phyloP scores from a whole-genome alignment of 2,113 vertebrate species.

The Cyprinodon variegatus region DNA sequence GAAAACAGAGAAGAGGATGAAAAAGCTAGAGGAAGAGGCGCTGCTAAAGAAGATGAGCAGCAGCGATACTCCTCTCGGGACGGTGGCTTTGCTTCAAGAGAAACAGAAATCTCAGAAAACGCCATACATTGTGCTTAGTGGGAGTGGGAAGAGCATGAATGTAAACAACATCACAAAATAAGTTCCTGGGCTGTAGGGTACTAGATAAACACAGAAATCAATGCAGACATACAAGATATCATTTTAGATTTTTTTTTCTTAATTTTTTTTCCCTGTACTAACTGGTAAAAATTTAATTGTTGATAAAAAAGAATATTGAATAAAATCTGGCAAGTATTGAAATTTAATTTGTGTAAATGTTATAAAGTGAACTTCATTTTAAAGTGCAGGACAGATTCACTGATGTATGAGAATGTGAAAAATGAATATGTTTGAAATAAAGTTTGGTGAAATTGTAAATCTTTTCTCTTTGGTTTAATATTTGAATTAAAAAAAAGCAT shows the following conservation, averaged over 20 bases:
- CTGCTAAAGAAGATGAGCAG: conserved; percentile 96
- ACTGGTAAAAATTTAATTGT: conserved; percentile 13
- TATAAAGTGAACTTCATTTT: not conserved
- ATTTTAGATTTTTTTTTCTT: conserved; percentile 33
- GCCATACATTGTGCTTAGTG: conserved; percentile 91
- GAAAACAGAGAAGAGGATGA: conserved; percentile 93
- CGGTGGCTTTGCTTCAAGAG: conserved; percentile 92
- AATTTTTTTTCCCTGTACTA: not conserved
- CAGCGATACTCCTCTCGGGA: conserved; percentile 91
- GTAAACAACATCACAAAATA: conserved; percentile 79
- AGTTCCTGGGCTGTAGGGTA: not conserved
- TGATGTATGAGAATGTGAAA: not conserved
- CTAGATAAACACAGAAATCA: not conserved
- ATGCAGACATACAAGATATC: not conserved
- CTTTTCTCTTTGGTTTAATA: not conserved
- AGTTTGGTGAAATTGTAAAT: not conserved
- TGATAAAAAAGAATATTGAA: conserved; percentile 35
- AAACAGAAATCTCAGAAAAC: conserved; percentile 97
- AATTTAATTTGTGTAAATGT: not conserved
- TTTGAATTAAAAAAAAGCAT: not conserved
- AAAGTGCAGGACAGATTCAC: not conserved
- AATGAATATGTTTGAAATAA: not conserved
- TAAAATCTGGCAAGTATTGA: conserved; percentile 34
- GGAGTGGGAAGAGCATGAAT: conserved; percentile 95
- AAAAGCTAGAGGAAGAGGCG: conserved; percentile 91